These are phyloP conservation scores for Tipula vernalis DNA, from an alignment of 2,888 invertebrate species.

Conservation along the genomic window DNA sequence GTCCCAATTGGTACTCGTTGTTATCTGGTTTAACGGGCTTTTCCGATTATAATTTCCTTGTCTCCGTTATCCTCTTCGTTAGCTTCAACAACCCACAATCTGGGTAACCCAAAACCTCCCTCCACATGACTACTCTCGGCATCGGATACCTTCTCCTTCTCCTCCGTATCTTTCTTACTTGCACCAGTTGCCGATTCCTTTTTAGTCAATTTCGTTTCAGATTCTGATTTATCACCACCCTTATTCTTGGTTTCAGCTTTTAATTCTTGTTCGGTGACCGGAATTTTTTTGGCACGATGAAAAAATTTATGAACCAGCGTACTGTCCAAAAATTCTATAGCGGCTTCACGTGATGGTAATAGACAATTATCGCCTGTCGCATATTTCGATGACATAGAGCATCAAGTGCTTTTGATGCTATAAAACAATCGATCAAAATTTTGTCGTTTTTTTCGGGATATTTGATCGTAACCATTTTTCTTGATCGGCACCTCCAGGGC, in stretches of 20 bases:
- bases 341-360: conserved; percentile 71
- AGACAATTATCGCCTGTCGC: conserved; percentile 58
- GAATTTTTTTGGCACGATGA: conserved; percentile 85
- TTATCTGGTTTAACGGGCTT: too few relatives aligned
- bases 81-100: too few relatives aligned
- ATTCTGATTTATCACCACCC: conserved; percentile 5
- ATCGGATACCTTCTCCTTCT: conserved; percentile 36
- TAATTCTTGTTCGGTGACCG: conserved; percentile 56
- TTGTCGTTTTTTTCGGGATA: conserved; percentile 88
- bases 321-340: conserved; percentile 64
- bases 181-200: conserved; percentile 28
- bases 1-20: too few relatives aligned
- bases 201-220: conserved; percentile 22
- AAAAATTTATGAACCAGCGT: conserved; percentile 90
- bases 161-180: conserved; percentile 28
- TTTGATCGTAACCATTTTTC: conserved; percentile 84
- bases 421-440: conserved; percentile 93
- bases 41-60: too few relatives aligned
- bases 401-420: conserved; percentile 84
- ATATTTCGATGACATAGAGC: conserved; percentile 87
- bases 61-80: too few relatives aligned
- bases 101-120: too few relatives aligned
- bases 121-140: conserved; percentile 43
- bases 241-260: conserved; percentile 36
- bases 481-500: conserved; percentile 37